These are phyloP conservation scores for Tangara arthus DNA, from an alignment of 2,797 vertebrate genomes.

Conservation along the genomic window DNA sequence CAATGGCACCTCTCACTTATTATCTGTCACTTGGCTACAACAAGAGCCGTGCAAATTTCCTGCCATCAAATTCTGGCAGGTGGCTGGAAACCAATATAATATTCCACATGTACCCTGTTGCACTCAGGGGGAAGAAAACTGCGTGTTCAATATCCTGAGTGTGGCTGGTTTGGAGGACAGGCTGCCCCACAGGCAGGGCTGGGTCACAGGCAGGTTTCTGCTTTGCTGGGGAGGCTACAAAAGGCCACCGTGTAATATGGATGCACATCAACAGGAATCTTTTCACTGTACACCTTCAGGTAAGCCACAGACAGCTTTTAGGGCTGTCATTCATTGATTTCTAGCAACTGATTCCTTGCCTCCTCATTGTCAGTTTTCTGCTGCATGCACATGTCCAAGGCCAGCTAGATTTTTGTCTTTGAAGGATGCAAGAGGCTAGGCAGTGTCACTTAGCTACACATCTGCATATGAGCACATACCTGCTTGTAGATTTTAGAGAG, in stretches of 20 bases:
- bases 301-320: background rate
- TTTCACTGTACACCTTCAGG: background rate
- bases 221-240: background rate
- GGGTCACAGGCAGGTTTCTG: background rate
- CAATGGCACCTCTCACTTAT: conserved; percentile 42
- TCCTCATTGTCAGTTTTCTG: background rate
- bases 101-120: background rate
- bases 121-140: fast-evolving
- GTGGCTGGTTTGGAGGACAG: background rate
- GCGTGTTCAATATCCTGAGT: background rate
- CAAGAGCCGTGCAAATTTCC: conserved; percentile 44
- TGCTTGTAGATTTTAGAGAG: background rate
- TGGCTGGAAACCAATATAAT: conserved; percentile 19
- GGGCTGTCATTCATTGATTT: background rate
- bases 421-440: background rate
- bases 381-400: background rate
- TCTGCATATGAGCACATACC: background rate
- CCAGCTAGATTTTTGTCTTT: background rate
- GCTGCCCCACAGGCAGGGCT: background rate
- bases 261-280: background rate
- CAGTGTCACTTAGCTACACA: background rate
- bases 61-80: background rate
- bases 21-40: conserved; percentile 38
- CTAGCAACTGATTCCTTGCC: background rate
- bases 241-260: background rate